Percentiles rank a stretch among this genome's conserved stretches.
These are phyloP conservation scores for Lacanobia oleracea DNA, from an alignment of 2,888 invertebrate species.

Conservation along the genomic window DNA sequence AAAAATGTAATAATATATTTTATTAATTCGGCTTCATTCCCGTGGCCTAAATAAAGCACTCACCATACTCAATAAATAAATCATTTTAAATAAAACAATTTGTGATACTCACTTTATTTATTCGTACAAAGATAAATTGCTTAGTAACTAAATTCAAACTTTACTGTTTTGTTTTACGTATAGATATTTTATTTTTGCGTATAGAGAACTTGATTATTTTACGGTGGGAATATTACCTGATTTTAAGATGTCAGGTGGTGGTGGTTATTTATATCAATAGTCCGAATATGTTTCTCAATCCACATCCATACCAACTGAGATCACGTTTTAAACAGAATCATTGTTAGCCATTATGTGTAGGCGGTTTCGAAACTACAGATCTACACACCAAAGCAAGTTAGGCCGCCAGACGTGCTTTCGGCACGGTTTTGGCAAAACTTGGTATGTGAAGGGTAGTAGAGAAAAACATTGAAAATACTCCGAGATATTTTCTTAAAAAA, in stretches of 20 bases:
- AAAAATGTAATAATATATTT: constrained; percentile 50
- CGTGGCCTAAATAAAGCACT: neutral
- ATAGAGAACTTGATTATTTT: constrained; percentile 85
- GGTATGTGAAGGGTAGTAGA: neutral
- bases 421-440: too few relatives aligned
- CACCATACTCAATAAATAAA: constrained; percentile 50
- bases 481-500: neutral
- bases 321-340: constrained; percentile 31
- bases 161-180: constrained; percentile 78
- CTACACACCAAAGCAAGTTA: too few relatives aligned
- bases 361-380: neutral
- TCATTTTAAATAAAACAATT: constrained; percentile 56
- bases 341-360: neutral
- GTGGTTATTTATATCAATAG: constrained; percentile 84
- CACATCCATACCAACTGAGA: constrained; percentile 64
- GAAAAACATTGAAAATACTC: neutral
- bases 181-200: constrained; percentile 76
- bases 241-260: constrained; percentile 77
- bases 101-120: constrained; percentile 64
- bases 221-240: constrained; percentile 88
- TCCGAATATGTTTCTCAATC: constrained; percentile 74
- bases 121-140: constrained; percentile 66
- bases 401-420: too few relatives aligned
- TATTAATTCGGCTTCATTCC: constrained; percentile 30
- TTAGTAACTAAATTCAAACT: constrained; percentile 72